Evolutionary conservation across 2,888 invertebrate species (phyloP).

Genomic region (Formica aserva): DNA sequence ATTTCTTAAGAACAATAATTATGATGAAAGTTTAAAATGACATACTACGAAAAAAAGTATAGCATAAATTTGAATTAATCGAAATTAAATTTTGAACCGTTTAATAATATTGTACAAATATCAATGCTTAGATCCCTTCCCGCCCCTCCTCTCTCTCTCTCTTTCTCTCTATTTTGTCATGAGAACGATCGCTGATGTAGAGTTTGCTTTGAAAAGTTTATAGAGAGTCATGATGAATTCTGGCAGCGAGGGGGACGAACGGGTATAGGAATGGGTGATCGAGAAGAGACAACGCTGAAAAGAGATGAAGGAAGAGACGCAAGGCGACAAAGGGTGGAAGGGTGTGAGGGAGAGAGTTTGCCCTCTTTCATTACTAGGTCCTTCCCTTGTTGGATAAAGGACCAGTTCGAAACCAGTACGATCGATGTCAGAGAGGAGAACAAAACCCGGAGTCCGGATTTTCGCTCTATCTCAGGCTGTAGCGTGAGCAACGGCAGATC

Average conservation of each 20-base stretch:
- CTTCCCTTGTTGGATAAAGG: conserved; percentile 69
- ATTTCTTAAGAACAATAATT: neutral
- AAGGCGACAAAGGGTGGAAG: neutral
- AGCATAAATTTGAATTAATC: too few species aligned
- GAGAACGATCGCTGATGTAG: conserved; percentile 38
- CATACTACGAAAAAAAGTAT: neutral
- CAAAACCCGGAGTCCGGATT: conserved; percentile 60
- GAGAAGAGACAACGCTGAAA: conserved; percentile 41
- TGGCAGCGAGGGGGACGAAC: conserved; percentile 27
- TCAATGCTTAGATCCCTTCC: neutral
- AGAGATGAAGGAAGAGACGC: neutral
- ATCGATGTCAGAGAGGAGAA: conserved; percentile 70
- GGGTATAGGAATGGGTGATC: conserved; percentile 37
- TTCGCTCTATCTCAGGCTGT: conserved; percentile 53
- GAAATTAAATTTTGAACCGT: neutral
- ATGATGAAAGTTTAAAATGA: neutral
- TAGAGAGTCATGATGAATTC: conserved; percentile 65
- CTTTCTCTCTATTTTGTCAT: neutral
- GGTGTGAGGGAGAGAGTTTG: conserved; percentile 35
- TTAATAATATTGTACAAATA: neutral
- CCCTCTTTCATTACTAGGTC: conserved; percentile 69
- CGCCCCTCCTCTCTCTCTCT: neutral
- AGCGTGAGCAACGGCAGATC: conserved; percentile 63
- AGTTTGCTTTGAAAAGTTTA: conserved; percentile 64
- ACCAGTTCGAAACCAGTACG: conserved; percentile 58